phyloP scores from a whole-genome alignment of 92 coral and sea anemone species.

The Metridium senile region DNA sequence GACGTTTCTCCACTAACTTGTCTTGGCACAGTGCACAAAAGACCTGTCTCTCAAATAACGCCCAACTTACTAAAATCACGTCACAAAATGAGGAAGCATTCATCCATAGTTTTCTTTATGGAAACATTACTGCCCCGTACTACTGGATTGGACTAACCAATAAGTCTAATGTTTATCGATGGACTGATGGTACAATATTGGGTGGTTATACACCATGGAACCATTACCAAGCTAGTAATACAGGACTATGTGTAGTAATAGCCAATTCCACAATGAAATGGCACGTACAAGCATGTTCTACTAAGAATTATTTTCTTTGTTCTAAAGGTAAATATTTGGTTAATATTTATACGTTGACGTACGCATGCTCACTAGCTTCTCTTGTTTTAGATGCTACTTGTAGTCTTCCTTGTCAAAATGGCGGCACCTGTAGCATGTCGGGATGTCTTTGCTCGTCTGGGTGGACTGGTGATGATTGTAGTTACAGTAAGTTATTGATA shows the following conservation, averaged over 20 bases:
- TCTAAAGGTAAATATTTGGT: conserved; percentile 38
- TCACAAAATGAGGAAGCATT: conserved; percentile 31
- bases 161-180: conserved; percentile 8
- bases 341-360: too few species aligned
- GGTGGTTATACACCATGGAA: conserved; percentile 40
- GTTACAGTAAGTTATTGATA: conserved; percentile 34
- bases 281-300: conserved; percentile 33
- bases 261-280: conserved; percentile 26
- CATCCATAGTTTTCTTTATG: conserved; percentile 13
- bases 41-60: conserved; percentile 25
- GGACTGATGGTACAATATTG: conserved; percentile 48
- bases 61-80: conserved; percentile 46
- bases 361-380: neutral
- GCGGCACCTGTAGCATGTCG: conserved; percentile 26
- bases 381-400: conserved; percentile 26
- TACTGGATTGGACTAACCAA: conserved; percentile 59
- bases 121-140: neutral
- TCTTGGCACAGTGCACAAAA: conserved; percentile 44
- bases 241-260: conserved; percentile 30
- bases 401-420: conserved; percentile 37
- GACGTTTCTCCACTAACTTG: conserved; percentile 6
- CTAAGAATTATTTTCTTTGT: conserved; percentile 39
- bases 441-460: conserved; percentile 31
- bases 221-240: conserved; percentile 8
- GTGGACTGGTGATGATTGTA: conserved; percentile 48